Base-by-base conservation (phyloP, 64 coral and sea anemone genomes). In the Montipora cactus region DNA sequence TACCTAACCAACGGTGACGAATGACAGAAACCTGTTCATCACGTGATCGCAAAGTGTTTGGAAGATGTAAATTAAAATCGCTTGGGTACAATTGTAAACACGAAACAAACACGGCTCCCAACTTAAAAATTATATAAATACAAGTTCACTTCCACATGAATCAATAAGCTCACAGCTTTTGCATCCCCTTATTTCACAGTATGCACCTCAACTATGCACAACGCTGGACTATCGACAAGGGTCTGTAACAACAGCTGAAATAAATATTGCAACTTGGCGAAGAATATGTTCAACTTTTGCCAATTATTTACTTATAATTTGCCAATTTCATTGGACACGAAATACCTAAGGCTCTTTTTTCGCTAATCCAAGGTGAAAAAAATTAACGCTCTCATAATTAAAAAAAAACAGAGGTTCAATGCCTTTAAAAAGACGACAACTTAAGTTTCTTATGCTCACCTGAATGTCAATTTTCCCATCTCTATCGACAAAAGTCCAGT, bases 401-500 rank as follows among this genome's bases (percentile, higher is more conserved):
- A 37, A 37, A 37, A 37, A 37, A 37, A 37, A 37, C 37, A 37
- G 37, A 37, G 37, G 37, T 64, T 14, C 4, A 11, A 64, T 4
- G 3, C 14, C 9, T 57, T 8, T 6, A 15, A 64, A 64, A 64
- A 14, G 61, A 22, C 47, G 77, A 22, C n/a, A 50, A 64, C 61
- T 16, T 53, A 7, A n/a, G 13, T 47, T 81, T 6, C 61, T 16
- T 53, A 7, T 7, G 13, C 77, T 64, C 13, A 86, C 82, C 82
- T 73, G 28, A 6, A 86, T 72, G 66, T 86, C 82, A 51, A 86
- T 45, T 86, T 86, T 70, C 37, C 82, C 82, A 48, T 86, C 82
- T 16, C 20, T 86, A 46, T 86, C 82, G 82, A 86, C 82, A 11
- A 86, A 86, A 49, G 82, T 86, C 82, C 82, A 86, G 19, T 71